These are phyloP conservation scores for Phalanger gymnotis DNA, from an alignment of 2,797 vertebrate species.

Conservation along the genomic window DNA sequence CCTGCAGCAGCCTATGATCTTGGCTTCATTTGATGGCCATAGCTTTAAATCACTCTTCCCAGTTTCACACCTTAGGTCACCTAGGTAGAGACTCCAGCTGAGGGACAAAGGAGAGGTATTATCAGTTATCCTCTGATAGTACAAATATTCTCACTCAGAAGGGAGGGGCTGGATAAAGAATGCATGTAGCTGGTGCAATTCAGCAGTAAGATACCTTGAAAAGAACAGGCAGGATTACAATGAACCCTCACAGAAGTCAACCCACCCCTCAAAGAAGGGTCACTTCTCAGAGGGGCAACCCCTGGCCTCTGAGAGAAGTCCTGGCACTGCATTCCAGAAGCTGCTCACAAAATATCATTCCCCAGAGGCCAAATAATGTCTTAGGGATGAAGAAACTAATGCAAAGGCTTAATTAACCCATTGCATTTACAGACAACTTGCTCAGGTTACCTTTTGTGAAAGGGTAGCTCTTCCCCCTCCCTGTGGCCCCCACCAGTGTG, in stretches of 20 bases:
- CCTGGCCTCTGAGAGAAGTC: neutral
- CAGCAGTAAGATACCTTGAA: neutral
- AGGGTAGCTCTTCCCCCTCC: neutral
- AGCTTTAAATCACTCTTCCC: neutral
- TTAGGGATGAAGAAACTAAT: neutral
- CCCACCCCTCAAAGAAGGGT: neutral
- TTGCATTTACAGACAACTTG: neutral
- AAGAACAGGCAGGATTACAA: neutral
- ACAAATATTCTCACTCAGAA: neutral
- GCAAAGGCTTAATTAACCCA: neutral
- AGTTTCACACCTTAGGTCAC: neutral
- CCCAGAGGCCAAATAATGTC: neutral
- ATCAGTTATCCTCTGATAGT: neutral
- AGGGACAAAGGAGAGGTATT: neutral
- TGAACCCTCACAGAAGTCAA: neutral
- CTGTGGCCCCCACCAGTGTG: neutral
- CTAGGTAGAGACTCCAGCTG: neutral
- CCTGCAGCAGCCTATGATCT: neutral
- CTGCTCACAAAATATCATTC: neutral
- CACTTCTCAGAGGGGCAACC: neutral
- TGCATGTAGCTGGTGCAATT: neutral
- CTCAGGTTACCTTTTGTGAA: neutral
- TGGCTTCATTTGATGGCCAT: neutral
- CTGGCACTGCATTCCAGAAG: neutral
- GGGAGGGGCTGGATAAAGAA: neutral